A percentile compares a stretch with the other conserved stretches of the same genome.
phyloP scores from a whole-genome alignment of 1,140 invertebrate genomes.

The Odontomachus brunneus region DNA sequence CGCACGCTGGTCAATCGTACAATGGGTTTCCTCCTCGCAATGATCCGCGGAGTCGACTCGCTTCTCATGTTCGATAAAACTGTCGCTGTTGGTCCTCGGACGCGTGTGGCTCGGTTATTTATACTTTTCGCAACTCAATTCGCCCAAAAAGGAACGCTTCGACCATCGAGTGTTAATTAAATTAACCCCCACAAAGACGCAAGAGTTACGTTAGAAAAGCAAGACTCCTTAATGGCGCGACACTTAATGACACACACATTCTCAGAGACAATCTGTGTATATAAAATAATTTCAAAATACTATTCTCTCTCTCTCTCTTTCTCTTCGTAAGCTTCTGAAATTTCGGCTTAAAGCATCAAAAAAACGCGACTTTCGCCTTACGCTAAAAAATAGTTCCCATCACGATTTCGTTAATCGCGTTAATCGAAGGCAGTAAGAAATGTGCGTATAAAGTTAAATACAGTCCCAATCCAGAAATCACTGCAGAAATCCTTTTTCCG shows the following conservation, averaged over 20 bases:
- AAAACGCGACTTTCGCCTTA: constrained; percentile 37
- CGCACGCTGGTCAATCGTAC: constrained; percentile 15
- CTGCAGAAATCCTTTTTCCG: constrained; percentile 29
- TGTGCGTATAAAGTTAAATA: constrained; percentile 62
- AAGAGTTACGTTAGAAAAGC: constrained; percentile 46
- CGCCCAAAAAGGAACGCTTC: neutral
- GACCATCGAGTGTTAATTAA: constrained; percentile 41
- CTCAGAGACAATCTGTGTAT: constrained; percentile 31
- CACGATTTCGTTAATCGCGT: constrained; percentile 35
- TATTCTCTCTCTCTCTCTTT: neutral
- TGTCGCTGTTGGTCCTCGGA: constrained; percentile 3
- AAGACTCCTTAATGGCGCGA: neutral
- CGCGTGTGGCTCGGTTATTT: constrained; percentile 15
- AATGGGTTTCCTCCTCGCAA: constrained; percentile 14
- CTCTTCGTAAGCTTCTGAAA: constrained; percentile 21
- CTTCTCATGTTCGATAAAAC: constrained; percentile 21
- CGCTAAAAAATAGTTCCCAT: constrained; percentile 45
- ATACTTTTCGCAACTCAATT: constrained; percentile 15
- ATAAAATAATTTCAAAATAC: constrained; percentile 54
- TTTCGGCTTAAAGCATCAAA: constrained; percentile 54
- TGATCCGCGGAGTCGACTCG: constrained; percentile 15
- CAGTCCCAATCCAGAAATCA: constrained; percentile 50
- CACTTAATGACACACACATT: constrained; percentile 24
- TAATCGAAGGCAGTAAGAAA: constrained; percentile 55
- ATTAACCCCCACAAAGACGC: constrained; percentile 8